Evolutionary conservation across 2,888 invertebrate species (phyloP).

Genomic region (Tetanocera ferruginea): DNA sequence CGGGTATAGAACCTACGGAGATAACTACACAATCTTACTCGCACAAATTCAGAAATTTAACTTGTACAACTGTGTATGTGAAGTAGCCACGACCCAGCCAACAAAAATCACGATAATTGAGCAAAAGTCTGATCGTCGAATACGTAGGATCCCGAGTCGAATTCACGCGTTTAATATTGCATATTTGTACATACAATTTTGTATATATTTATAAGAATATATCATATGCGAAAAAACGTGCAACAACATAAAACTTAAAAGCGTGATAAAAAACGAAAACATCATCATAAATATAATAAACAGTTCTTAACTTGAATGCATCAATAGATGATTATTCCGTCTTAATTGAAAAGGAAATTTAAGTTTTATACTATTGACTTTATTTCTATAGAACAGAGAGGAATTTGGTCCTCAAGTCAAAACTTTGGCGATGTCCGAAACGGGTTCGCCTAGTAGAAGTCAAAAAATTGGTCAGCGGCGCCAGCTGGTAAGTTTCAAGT

Average conservation of each 20-base stretch:
- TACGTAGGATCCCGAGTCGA: not conserved
- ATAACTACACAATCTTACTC: constrained; percentile 10
- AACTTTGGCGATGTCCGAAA: constrained; percentile 66
- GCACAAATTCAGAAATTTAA: constrained; percentile 4
- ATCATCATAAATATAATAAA: not conserved
- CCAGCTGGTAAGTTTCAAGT: constrained; percentile 67
- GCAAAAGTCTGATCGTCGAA: not conserved
- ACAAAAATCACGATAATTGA: constrained; percentile 9
- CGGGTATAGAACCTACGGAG: constrained; percentile 8
- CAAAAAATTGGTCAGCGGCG: constrained; percentile 65
- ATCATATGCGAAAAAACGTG: constrained; percentile 27
- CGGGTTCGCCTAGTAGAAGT: constrained; percentile 67
- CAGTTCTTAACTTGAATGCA: not conserved
- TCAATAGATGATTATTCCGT: not conserved
- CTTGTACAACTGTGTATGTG: not conserved
- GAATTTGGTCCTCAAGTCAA: not conserved
- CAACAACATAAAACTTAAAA: constrained; percentile 5
- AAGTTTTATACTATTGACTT: too few species aligned
- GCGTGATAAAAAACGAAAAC: constrained; percentile 14
- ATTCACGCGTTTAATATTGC: constrained; percentile 3
- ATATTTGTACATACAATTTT: not conserved
- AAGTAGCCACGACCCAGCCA: constrained; percentile 16
- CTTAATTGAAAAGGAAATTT: not conserved
- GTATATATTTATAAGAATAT: not conserved
- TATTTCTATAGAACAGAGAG: too few species aligned